Conservation (phyloP, 1,140 invertebrate species). For the Drosophila littoralis region DNA sequence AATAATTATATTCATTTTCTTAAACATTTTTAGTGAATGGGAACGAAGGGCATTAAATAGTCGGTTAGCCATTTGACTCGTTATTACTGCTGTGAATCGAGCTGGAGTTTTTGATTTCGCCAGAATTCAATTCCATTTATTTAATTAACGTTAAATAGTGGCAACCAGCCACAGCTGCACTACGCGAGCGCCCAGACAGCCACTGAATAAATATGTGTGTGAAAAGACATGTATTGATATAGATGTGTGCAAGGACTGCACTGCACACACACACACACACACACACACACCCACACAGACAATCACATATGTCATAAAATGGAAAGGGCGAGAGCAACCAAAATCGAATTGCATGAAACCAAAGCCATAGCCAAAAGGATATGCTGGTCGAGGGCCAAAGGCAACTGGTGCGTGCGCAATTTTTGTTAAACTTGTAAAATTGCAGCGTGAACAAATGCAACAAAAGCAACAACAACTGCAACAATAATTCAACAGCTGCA, state of each 20-base stretch:
- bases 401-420: conserved; percentile 1
- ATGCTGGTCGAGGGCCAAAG: conserved; percentile 30
- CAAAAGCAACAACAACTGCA: background rate
- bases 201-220: conserved; percentile 13
- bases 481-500: conserved; percentile 17
- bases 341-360: conserved; percentile 34
- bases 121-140: conserved; percentile 50
- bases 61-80: background rate
- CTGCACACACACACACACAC: background rate
- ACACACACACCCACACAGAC: background rate
- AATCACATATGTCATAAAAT: background rate
- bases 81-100: conserved; percentile 6
- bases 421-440: conserved; percentile 19
- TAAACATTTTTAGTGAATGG: background rate
- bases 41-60: background rate
- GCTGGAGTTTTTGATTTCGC: conserved; percentile 15
- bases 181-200: background rate
- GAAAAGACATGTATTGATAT: too few relatives aligned
- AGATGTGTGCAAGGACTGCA: too few relatives aligned
- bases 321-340: background rate
- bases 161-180: conserved; percentile 30
- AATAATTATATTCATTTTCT: too few relatives aligned
- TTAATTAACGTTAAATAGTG: conserved; percentile 66
- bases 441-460: background rate
- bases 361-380: conserved; percentile 26